Evolutionary conservation across 2,797 vertebrate species (phyloP).

Genomic region (Sebastes miniatus): DNA sequence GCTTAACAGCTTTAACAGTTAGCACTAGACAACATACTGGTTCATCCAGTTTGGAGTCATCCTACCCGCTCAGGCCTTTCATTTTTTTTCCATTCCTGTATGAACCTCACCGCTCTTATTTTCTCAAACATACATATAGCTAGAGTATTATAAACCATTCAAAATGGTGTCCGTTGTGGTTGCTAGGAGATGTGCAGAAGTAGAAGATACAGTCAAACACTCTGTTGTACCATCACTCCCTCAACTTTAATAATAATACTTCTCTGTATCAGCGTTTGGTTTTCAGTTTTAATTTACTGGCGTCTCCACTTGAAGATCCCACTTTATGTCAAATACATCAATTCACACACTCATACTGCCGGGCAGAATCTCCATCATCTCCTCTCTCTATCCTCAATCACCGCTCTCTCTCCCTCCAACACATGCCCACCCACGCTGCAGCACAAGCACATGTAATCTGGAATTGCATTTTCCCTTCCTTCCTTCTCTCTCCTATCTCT

Average conservation of each 20-base stretch:
- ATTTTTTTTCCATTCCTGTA: too few relatives aligned
- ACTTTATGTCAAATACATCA: slow-evolving; percentile 43
- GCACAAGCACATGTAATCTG: slow-evolving; percentile 70
- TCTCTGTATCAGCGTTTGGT: slow-evolving; percentile 15
- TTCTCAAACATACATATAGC: not conserved
- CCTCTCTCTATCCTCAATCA: not conserved
- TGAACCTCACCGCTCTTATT: not conserved
- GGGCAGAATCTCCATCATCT: slow-evolving; percentile 32
- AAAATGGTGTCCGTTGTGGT: slow-evolving; percentile 43
- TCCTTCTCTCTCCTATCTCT: slow-evolving; percentile 10
- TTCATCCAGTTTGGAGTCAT: not conserved
- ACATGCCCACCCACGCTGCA: slow-evolving; percentile 72
- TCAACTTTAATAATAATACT: slow-evolving; percentile 29
- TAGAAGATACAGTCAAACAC: not conserved
- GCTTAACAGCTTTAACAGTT: not conserved
- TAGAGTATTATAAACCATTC: slow-evolving; percentile 9
- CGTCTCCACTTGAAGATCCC: slow-evolving; percentile 15
- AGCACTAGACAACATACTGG: not conserved
- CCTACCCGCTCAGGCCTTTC: too few relatives aligned
- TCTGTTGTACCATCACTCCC: not conserved
- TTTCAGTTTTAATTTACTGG: slow-evolving; percentile 22
- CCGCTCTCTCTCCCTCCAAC: slow-evolving; percentile 43
- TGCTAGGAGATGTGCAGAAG: slow-evolving; percentile 48
- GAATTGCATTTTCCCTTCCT: slow-evolving; percentile 54
- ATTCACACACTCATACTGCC: slow-evolving; percentile 10